Base-by-base conservation (phyloP, 2,113 vertebrate species). In the Perca schrenkii region DNA sequence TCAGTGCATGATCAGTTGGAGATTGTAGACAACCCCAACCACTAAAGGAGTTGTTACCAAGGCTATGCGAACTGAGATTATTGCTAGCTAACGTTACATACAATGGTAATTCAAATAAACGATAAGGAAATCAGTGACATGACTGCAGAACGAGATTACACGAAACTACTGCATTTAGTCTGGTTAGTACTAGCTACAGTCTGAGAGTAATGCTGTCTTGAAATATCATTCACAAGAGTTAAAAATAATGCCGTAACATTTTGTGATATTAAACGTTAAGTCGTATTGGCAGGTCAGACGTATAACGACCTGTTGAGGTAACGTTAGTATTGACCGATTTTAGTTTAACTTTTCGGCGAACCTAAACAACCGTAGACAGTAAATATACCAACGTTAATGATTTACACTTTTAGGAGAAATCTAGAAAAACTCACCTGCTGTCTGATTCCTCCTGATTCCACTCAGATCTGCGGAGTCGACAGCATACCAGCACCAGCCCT, bases 361-460 rank as follows among this genome's bases (percentile, higher is more conserved):
- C 7, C n/a, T 74, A 0, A 49, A 49, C 21, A 22, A 17, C 60
- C 11, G 0, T 19, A 19, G 34, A 25, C 14, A 17, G 4, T 4
- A 28, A 22, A 57, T 4, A 22, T 2, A 34, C 4, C 6, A 34
- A 34, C 34, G 40, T 43, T 8, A 11, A 54, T 4, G n/a, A 3
- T 19, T 3, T 12, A 21, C 21, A n/a, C 0, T 31, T 40, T 19
- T 0, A 0, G 12, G 1, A 6, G 2, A 16, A 36, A 13, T 22
- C 57, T 4, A 40, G 6, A 8, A 1, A 28, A 11, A 3, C 17
- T 84, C 52, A 92, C 88, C 71, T 80, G 57, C 31, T 1, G 28
- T 36, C 4, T n/a, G 13, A 0, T 10, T 14, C 12, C 22, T 34
- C 17, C 17, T 0, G 49, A 21, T 22, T 66, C 12, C 11, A 0